Percentiles rank a stretch among this genome's conserved stretches.
These are phyloP conservation scores for Boloria euphrosyne DNA, from an alignment of 2,888 invertebrate genomes.

Conservation along the genomic window DNA sequence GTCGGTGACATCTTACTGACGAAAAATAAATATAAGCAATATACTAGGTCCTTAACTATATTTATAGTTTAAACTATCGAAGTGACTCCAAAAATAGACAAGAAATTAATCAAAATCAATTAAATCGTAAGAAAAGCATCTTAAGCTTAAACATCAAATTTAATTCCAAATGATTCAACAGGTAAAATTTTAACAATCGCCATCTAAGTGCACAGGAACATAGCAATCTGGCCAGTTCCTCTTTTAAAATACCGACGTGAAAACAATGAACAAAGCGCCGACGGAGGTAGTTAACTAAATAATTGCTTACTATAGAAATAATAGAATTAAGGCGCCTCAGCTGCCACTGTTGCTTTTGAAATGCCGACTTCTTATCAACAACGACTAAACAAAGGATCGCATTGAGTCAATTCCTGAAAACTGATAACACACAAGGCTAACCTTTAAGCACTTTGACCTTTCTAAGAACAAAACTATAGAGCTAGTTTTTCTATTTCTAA, in stretches of 20 bases:
- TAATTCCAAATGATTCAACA: slow-evolving; percentile 18
- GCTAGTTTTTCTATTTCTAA: neutral
- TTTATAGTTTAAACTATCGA: no score
- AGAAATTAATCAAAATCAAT: no score
- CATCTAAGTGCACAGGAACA: slow-evolving; percentile 27
- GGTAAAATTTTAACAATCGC: slow-evolving; percentile 28
- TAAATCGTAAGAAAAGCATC: no score
- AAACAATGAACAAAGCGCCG: slow-evolving; percentile 55
- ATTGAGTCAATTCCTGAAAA: slow-evolving; percentile 26
- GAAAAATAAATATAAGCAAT: no score
- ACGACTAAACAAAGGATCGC: slow-evolving; percentile 15
- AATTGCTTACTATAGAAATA: slow-evolving; percentile 62
- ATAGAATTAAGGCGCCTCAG: slow-evolving; percentile 62
- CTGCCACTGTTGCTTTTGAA: slow-evolving; percentile 69
- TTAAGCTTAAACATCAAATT: no score
- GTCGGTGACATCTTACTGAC: no score
- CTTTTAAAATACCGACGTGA: slow-evolving; percentile 54
- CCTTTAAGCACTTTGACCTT: slow-evolving; percentile 39
- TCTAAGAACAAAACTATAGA: slow-evolving; percentile 27
- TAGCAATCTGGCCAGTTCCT: slow-evolving; percentile 18
- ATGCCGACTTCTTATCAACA: slow-evolving; percentile 49
- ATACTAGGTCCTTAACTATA: no score
- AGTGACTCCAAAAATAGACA: no score
- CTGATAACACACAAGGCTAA: slow-evolving; percentile 31
- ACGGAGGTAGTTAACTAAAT: slow-evolving; percentile 53